Conservation (phyloP, 2,888 invertebrate genomes). For the Eupeodes latifasciatus region DNA sequence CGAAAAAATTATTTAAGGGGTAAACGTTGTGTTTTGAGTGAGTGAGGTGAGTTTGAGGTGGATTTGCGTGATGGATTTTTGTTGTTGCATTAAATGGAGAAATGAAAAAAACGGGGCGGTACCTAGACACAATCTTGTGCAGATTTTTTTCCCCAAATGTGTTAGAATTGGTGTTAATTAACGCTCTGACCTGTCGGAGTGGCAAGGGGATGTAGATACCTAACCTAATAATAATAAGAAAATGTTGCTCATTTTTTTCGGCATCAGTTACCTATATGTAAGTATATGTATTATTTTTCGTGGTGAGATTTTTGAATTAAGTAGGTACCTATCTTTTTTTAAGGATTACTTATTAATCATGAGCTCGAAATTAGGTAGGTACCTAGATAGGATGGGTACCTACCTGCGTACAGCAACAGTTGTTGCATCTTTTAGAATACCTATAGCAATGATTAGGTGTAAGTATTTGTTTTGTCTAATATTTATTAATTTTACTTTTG, state of each 20-base stretch:
- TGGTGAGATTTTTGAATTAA: not conserved
- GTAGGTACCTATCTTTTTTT: not conserved
- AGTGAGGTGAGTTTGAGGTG: slow-evolving; percentile 51
- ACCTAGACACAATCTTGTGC: slow-evolving; percentile 44
- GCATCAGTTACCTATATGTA: not conserved
- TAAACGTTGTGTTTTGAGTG: not conserved
- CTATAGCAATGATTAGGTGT: not conserved
- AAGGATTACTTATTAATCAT: not conserved
- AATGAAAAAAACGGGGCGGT: slow-evolving; percentile 58
- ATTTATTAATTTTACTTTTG: not conserved
- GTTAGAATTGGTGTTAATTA: slow-evolving; percentile 60
- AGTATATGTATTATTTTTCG: not conserved
- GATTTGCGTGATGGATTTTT: slow-evolving; percentile 45
- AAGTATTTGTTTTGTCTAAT: not conserved
- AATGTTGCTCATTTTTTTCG: slow-evolving; percentile 11
- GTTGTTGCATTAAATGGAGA: slow-evolving; percentile 24
- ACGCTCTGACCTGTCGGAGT: slow-evolving; percentile 51
- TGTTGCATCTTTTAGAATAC: not conserved
- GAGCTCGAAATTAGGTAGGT: not conserved
- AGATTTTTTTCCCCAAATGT: slow-evolving; percentile 53
- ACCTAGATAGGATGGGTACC: not conserved
- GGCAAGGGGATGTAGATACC: not conserved
- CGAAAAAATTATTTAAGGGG: slow-evolving; percentile 50
- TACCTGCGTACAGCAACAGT: not conserved
- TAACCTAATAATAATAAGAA: not conserved